Base-by-base conservation (phyloP, 35 echinoderm and acorn worm species). In the Antedon bifida region DNA sequence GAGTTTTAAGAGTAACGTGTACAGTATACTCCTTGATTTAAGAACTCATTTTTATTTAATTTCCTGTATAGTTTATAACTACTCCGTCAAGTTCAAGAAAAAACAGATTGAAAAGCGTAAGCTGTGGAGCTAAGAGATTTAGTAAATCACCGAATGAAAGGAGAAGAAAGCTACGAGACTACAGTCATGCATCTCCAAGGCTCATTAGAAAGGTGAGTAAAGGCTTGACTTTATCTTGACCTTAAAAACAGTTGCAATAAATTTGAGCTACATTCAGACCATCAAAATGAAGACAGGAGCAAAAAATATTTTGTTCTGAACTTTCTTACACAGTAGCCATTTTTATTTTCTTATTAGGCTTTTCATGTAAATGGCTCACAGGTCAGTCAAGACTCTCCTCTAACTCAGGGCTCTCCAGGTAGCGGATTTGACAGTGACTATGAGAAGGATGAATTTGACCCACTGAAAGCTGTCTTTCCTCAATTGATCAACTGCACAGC, bases 1-100 rank as follows among this genome's bases (percentile, higher is more conserved):
- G n/a, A n/a, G n/a, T n/a, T n/a, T n/a, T n/a, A n/a, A n/a, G n/a
- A n/a, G n/a, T n/a, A n/a, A n/a, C n/a, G 38, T 42, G n/a, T 14
- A 42, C 38, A 42, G 14, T 14, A 4, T 14, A 42, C 38, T 42
- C 38, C 14, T 4, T 42, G 38, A 42, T 42, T 14, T 14, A 42
- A 4, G 5, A 42, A 4, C 38, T 42, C 38, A 42, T 82, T 36
- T 87, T 42, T 64, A 73, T 73, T 81, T 16, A 16, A 7, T 79
- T 84, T 36, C 35, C 32, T 73, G 16, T 80, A 32, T 83, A 95
- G 93, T 96, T 78, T 81, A 96, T 96, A 79, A 96, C 93, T 33
- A 96, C 93, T 23, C 93, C 93, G 32, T 96, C 89, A 21, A 89
- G 51, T 64, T 64, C 51, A 64, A 11, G 51, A 26, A 7, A 21